phyloP scores from a whole-genome alignment of 1,140 invertebrate genomes.

The Lepidurus apus region DNA sequence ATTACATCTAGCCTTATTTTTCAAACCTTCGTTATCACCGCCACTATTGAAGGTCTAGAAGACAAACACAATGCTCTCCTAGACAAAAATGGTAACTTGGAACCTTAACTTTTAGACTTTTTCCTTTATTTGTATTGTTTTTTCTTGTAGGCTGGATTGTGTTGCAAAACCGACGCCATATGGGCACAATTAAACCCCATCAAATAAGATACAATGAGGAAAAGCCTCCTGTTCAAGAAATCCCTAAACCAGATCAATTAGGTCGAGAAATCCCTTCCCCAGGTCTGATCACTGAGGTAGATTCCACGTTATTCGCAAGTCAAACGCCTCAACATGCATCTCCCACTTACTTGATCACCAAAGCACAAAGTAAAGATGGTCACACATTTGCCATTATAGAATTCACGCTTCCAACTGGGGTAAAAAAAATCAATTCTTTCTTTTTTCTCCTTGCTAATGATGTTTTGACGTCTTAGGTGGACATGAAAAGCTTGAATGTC shows the following conservation, averaged over 20 bases:
- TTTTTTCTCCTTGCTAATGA: not conserved
- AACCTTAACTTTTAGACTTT: not conserved
- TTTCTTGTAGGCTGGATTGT: constrained; percentile 49
- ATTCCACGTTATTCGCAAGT: not conserved
- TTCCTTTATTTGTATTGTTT: constrained; percentile 37
- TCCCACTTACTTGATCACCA: not conserved
- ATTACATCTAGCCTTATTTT: constrained; percentile 61
- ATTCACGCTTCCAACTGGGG: not conserved
- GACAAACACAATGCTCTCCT: constrained; percentile 66
- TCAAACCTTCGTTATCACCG: constrained; percentile 65
- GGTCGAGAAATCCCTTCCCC: not conserved
- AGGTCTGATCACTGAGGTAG: not conserved
- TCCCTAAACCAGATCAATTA: constrained; percentile 22
- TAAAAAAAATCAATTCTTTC: not conserved
- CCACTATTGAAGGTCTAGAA: constrained; percentile 66
- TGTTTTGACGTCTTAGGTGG: not conserved
- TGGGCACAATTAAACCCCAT: constrained; percentile 66
- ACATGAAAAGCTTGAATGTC: not conserved
- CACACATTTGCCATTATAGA: not conserved
- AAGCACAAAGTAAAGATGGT: not conserved
- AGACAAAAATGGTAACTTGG: constrained; percentile 51
- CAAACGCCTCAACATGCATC: not conserved
- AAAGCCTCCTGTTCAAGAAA: constrained; percentile 27
- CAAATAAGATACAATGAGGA: constrained; percentile 57
- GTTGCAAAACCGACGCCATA: constrained; percentile 56